phyloP scores from a whole-genome alignment of 1,140 invertebrate genomes.

The Micrasema longulum region DNA sequence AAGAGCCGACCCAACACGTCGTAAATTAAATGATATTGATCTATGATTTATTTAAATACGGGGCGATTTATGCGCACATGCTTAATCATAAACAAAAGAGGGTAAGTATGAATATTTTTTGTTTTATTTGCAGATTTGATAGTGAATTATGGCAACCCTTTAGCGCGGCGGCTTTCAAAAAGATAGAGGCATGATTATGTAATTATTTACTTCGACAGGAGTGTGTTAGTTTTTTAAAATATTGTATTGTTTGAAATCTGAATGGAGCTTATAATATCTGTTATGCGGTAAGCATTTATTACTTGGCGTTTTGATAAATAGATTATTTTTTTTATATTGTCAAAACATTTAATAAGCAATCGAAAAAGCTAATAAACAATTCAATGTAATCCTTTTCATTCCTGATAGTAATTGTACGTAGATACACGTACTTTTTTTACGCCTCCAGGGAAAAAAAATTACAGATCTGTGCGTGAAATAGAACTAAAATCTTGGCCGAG shows the following conservation, averaged over 20 bases:
- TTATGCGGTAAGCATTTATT: slow-evolving; percentile 19
- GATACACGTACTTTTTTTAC: no score
- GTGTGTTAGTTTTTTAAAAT: slow-evolving; percentile 1
- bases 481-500: no score
- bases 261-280: slow-evolving; percentile 6
- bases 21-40: slow-evolving; percentile 53
- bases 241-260: slow-evolving; percentile 15
- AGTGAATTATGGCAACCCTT: slow-evolving; percentile 50
- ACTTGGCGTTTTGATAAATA: not conserved
- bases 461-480: no score
- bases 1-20: slow-evolving; percentile 44
- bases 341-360: no score
- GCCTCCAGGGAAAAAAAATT: no score
- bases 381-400: no score
- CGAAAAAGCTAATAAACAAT: no score
- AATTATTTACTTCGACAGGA: slow-evolving; percentile 35
- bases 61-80: slow-evolving; percentile 45
- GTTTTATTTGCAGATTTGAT: slow-evolving; percentile 46
- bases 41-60: slow-evolving; percentile 53
- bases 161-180: slow-evolving; percentile 30
- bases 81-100: slow-evolving; percentile 50
- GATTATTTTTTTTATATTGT: no score
- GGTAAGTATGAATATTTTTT: slow-evolving; percentile 29
- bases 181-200: slow-evolving; percentile 24
- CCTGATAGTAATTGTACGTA: no score